phyloP scores from a whole-genome alignment of 2,797 vertebrate species.

The Loris lydekkerianus region DNA sequence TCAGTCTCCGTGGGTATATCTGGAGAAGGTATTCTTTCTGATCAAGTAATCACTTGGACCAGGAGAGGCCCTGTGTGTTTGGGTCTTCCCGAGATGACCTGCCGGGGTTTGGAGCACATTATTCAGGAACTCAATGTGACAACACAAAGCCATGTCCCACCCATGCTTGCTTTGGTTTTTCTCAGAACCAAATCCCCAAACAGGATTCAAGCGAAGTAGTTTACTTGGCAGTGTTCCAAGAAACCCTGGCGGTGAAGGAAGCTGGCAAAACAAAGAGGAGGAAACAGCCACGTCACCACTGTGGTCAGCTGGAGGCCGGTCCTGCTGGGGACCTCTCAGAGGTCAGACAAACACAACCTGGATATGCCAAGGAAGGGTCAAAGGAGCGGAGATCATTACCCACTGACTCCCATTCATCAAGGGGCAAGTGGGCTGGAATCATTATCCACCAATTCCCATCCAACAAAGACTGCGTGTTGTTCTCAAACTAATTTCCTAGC shows the following conservation, averaged over 20 bases:
- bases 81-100: neutral
- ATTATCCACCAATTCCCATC: neutral
- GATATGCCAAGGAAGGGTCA: neutral
- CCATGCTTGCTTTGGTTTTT: slow-evolving; percentile 7
- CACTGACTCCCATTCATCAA: neutral
- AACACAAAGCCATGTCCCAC: neutral
- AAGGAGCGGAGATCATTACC: neutral
- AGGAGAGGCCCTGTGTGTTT: neutral
- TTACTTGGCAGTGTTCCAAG: neutral
- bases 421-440: neutral
- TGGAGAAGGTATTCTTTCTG: slow-evolving; percentile 20
- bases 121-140: neutral
- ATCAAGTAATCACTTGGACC: slow-evolving; percentile 1
- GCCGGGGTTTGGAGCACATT: neutral
- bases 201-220: slow-evolving; percentile 37
- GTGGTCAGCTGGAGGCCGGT: neutral
- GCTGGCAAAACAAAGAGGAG: slow-evolving; percentile 1
- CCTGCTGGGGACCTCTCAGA: neutral
- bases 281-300: neutral
- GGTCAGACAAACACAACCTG: neutral
- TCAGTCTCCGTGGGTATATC: neutral
- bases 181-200: slow-evolving; percentile 6
- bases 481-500: neutral
- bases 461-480: neutral
- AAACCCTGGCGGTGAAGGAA: neutral